These are phyloP conservation scores for Sinocyclocheilus anshuiensis DNA, from an alignment of 2,113 vertebrate species.

Conservation along the genomic window DNA sequence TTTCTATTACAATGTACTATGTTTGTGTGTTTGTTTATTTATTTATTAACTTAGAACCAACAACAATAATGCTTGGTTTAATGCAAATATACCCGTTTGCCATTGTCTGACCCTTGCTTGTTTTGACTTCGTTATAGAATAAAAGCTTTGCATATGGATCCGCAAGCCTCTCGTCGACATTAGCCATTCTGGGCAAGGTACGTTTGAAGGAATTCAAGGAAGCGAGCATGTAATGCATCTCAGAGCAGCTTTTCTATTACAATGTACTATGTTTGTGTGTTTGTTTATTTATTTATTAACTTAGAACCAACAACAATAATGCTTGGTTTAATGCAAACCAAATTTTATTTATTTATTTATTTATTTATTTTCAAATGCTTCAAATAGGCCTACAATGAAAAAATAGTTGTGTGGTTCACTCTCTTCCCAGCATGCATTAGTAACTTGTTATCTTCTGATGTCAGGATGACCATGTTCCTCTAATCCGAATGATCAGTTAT, in stretches of 20 bases:
- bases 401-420: neutral
- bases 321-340: neutral
- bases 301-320: neutral
- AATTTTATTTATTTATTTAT: too few species aligned
- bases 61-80: neutral
- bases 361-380: too few species aligned
- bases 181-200: neutral
- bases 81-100: too few species aligned
- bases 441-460: neutral
- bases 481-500: neutral
- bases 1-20: neutral
- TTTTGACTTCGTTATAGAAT: too few species aligned
- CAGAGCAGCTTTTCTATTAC: neutral
- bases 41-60: neutral
- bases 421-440: neutral
- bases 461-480: neutral
- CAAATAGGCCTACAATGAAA: neutral
- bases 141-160: too few species aligned
- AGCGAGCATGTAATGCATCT: neutral
- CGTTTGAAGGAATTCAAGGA: neutral
- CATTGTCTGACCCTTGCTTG: too few species aligned
- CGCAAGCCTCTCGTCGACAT: too few species aligned
- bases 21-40: neutral
- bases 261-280: neutral
- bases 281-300: neutral